Conservation (phyloP, 1,140 invertebrate genomes). For the Euschistus heros region DNA sequence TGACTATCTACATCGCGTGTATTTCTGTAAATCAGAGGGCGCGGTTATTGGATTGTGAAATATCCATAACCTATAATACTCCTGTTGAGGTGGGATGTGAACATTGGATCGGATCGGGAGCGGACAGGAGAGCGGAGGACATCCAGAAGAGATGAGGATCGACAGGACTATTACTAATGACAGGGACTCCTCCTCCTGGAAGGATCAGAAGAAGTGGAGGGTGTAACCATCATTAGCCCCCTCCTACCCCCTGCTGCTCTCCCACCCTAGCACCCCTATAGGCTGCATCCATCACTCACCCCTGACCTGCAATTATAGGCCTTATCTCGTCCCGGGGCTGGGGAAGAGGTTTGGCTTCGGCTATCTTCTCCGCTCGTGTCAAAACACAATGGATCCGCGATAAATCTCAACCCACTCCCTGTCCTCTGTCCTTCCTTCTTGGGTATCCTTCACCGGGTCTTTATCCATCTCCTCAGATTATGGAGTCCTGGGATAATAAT, state of each 20-base stretch:
- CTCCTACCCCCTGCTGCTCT: neutral
- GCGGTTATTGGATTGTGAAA: too few species aligned
- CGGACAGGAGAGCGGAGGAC: too few species aligned
- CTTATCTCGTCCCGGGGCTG: neutral
- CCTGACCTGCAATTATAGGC: slow-evolving; percentile 18
- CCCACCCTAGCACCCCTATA: too few species aligned
- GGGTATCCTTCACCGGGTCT: too few species aligned
- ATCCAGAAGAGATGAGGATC: neutral
- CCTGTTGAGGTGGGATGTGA: too few species aligned
- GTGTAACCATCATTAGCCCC: slow-evolving; percentile 13
- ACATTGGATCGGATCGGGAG: too few species aligned
- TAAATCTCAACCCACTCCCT: neutral
- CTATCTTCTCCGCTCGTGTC: slow-evolving; percentile 1
- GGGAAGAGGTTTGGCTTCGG: neutral
- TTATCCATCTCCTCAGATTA: neutral
- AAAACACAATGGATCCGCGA: slow-evolving; percentile 2
- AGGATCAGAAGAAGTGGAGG: neutral
- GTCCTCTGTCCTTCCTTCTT: neutral
- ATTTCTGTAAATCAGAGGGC: too few species aligned
- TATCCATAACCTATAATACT: too few species aligned
- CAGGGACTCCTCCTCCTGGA: neutral
- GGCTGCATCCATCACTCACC: slow-evolving; percentile 21
- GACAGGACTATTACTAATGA: neutral
- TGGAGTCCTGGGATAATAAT: too few species aligned
- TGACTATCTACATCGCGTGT: too few species aligned